Evolutionary conservation across 2,888 invertebrate genomes (phyloP), one percentile per base, ranked within the genome.

Genomic region (Idaea biselata): DNA sequence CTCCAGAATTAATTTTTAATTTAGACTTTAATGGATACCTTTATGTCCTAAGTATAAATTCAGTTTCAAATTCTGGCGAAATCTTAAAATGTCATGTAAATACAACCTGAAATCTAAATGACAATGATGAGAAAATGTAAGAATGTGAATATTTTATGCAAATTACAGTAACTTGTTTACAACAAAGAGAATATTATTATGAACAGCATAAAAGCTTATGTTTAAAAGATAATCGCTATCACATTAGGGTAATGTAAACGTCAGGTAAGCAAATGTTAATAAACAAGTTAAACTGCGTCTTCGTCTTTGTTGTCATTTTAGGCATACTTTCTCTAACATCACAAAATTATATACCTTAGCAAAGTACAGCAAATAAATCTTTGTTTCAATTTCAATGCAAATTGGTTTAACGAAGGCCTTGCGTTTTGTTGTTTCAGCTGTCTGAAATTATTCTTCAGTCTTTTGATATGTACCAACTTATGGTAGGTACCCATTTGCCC

Each of bases 181-280:
- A 33, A 33, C 55, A 57, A 60, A 57, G 59, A 61, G 44, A 44
- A 44, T 25, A 3, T 25, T 25, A 3, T 25, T 8, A 44, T 44
- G 44, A 44, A 44, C 1, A 44, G 44, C 62, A 58, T 62, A 55
- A 60, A 63, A 63, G 61, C 62, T 67, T 59, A 63, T 66, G 67
- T 56, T 62, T 68, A 61, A 69, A 58, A 64, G 65, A 63, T 69
- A 70, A 70, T 69, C 65, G 61, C 63, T 67, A 70, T 73, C 60
- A 58, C 66, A 62, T 67, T 66, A 65, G 63, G 58, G 63, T 62
- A 65, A 66, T 59, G 63, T 62, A 67, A 67, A 66, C 63, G 65
- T 63, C 57, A 63, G 64, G 58, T 59, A 64, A 61, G 66, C 59
- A 61, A 64, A 59, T 62, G 65, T 53, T 63, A 25, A 25, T 25